Percentiles rank a stretch among this genome's conserved stretches.
These are phyloP conservation scores for Cyprinodon diabolis DNA, from an alignment of 2,797 vertebrate genomes.

Conservation along the genomic window DNA sequence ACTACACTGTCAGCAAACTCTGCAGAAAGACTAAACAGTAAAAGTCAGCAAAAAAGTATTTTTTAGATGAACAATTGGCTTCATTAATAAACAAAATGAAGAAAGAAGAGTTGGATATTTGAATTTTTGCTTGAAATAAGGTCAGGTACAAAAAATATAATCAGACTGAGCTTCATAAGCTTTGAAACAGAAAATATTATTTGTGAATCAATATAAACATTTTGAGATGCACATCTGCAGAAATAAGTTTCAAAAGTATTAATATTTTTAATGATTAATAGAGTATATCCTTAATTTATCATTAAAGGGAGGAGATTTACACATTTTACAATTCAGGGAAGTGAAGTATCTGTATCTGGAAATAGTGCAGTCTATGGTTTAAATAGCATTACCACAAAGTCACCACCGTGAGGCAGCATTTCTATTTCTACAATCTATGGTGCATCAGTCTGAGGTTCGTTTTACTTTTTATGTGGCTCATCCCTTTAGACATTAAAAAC, in stretches of 20 bases:
- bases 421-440: constrained; percentile 12
- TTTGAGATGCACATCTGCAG: too few species aligned
- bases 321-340: background rate
- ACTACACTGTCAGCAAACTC: constrained; percentile 5
- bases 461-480: background rate
- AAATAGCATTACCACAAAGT: background rate
- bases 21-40: background rate
- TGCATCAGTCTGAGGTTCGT: background rate
- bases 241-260: too few species aligned
- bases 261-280: background rate
- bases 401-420: constrained; percentile 40
- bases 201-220: too few species aligned
- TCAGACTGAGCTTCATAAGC: too few species aligned
- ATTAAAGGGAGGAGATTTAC: background rate
- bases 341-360: background rate
- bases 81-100: background rate
- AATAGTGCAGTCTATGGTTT: background rate
- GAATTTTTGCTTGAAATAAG: background rate
- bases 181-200: too few species aligned
- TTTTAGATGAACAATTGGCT: too few species aligned
- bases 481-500: background rate
- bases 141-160: too few species aligned
- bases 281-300: background rate
- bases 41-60: background rate
- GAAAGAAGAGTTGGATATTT: background rate